These are phyloP conservation scores for Saguinus imperator DNA, from an alignment of 2,113 vertebrate genomes.

Conservation along the genomic window DNA sequence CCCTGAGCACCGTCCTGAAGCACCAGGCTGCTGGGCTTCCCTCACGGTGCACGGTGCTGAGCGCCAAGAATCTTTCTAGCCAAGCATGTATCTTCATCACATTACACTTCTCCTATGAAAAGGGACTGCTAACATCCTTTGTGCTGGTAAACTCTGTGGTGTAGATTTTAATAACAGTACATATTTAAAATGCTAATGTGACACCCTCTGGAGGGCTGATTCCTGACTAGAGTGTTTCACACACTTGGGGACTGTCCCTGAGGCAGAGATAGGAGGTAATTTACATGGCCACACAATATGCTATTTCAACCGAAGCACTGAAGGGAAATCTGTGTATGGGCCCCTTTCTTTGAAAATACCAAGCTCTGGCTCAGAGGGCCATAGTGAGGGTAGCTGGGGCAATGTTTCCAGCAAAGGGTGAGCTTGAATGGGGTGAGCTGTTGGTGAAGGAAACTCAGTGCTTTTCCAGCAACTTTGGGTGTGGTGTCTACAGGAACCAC, in stretches of 20 bases:
- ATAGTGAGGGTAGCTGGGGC: fast-evolving
- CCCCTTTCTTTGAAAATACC: background rate
- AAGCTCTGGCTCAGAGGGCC: background rate
- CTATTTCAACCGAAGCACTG: fast-evolving
- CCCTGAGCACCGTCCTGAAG: too few relatives aligned
- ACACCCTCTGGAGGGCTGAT: background rate
- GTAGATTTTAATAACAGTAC: background rate
- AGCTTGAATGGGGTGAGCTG: background rate
- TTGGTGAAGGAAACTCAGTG: fast-evolving
- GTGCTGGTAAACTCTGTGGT: background rate
- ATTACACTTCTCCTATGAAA: background rate
- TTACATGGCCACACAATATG: fast-evolving
- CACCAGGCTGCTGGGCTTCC: background rate
- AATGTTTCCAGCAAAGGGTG: fast-evolving
- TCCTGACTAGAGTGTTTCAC: background rate
- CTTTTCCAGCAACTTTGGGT: background rate
- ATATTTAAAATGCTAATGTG: background rate
- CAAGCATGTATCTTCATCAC: background rate
- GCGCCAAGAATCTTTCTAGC: background rate
- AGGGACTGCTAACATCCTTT: background rate
- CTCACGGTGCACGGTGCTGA: fast-evolving
- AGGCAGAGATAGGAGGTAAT: background rate
- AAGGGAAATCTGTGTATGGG: fast-evolving
- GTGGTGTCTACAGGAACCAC: background rate
- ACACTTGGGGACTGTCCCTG: background rate